phyloP scores from a whole-genome alignment of 2,113 vertebrate species.

The Willisornis vidua region DNA sequence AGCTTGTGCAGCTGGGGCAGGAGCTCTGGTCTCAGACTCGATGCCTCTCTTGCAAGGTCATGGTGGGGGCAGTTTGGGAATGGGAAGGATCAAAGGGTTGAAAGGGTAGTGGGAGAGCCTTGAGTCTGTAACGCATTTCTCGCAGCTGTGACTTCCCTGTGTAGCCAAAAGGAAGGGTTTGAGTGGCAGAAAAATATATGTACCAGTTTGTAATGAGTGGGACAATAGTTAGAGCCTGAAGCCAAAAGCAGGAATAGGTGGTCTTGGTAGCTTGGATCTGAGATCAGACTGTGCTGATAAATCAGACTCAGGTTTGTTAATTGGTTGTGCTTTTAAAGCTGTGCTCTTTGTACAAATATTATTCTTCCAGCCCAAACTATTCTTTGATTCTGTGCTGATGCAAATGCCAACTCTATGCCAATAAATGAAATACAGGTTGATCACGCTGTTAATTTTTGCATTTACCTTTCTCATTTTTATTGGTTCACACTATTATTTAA shows the following conservation, averaged over 20 bases:
- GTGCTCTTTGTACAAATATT: not conserved
- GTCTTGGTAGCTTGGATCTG: not conserved
- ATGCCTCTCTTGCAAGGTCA: not conserved
- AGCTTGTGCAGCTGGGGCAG: not conserved
- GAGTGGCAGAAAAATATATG: not conserved
- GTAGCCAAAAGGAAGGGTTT: not conserved
- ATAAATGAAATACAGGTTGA: not conserved
- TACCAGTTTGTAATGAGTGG: not conserved
- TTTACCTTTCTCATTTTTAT: not conserved
- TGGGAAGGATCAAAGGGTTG: not conserved
- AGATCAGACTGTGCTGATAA: not conserved
- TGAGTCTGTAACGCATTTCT: not conserved
- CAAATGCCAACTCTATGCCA: not conserved
- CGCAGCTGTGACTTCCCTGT: not conserved
- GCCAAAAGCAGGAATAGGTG: not conserved
- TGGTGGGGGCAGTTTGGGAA: not conserved
- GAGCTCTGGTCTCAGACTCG: not conserved
- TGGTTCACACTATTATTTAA: not conserved
- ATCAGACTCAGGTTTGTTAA: not conserved
- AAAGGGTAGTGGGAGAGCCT: not conserved
- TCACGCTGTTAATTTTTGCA: not conserved
- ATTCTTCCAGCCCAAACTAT: not conserved
- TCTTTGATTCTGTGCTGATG: accelerated
- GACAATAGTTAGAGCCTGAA: not conserved
- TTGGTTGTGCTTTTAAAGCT: not conserved